Evolutionary conservation across 1,140 invertebrate species (phyloP).

Genomic region (Galleria mellonella): DNA sequence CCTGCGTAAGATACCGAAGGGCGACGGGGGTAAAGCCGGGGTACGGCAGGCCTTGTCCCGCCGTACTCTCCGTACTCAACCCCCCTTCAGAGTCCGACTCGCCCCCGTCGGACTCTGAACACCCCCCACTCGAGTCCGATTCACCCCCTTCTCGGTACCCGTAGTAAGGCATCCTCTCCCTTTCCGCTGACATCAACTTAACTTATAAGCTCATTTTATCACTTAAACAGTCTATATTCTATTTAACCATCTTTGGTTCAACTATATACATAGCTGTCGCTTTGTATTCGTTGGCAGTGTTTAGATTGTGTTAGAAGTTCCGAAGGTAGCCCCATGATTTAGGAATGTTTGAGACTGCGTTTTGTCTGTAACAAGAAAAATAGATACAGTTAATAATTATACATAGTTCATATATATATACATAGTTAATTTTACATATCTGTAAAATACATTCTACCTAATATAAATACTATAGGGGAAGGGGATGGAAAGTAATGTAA

Average conservation of each 20-base stretch:
- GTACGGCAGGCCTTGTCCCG: conserved; percentile 85
- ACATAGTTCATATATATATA: too few relatives aligned
- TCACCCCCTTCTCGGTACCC: conserved; percentile 57
- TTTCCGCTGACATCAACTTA: conserved; percentile 52
- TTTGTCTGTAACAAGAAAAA: conserved; percentile 55
- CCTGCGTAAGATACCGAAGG: conserved; percentile 90
- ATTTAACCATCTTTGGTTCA: conserved; percentile 60
- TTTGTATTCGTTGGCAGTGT: conserved; percentile 42
- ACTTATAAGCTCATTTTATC: conserved; percentile 68
- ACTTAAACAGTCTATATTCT: conserved; percentile 47
- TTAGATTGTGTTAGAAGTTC: conserved; percentile 23
- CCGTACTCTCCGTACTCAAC: conserved; percentile 72
- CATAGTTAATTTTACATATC: too few relatives aligned
- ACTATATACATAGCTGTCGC: conserved; percentile 58
- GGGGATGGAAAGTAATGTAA: too few relatives aligned
- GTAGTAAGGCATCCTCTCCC: conserved; percentile 67
- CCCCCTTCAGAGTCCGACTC: conserved; percentile 78
- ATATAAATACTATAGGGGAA: too few relatives aligned
- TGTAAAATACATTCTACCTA: too few relatives aligned
- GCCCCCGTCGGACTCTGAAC: conserved; percentile 69
- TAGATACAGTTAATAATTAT: not conserved
- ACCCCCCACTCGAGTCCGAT: conserved; percentile 52
- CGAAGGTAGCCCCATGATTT: conserved; percentile 34
- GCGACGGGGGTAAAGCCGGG: conserved; percentile 91
- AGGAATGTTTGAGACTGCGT: conserved; percentile 15